phyloP scores from a whole-genome alignment of 2,113 vertebrate genomes.

The Egretta garzetta region DNA sequence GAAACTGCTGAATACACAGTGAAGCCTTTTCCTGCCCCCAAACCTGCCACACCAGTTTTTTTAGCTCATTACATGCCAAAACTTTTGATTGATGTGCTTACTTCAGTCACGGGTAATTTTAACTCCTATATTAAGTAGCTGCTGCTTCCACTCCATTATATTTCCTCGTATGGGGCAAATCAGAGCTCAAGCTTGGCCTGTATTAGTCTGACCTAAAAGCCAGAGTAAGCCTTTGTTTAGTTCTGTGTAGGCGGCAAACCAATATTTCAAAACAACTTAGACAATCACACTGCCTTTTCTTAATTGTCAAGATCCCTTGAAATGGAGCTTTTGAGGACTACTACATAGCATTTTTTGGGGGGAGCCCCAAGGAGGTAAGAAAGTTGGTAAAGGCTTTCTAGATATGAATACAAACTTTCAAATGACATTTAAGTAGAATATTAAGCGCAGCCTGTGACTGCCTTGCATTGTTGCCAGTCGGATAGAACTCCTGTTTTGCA shows the following conservation, averaged over 20 bases:
- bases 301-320: slow-evolving; percentile 68
- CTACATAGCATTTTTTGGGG: not conserved
- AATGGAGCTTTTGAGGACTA: slow-evolving; percentile 65
- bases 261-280: slow-evolving; percentile 78
- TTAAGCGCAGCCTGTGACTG: not conserved
- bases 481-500: not conserved
- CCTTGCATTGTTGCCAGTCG: not conserved
- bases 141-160: slow-evolving; percentile 84
- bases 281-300: slow-evolving; percentile 70
- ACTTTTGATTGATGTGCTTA: slow-evolving; percentile 92
- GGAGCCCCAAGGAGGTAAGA: slow-evolving; percentile 30
- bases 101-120: slow-evolving; percentile 93
- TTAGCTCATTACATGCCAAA: slow-evolving; percentile 82
- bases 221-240: slow-evolving; percentile 76
- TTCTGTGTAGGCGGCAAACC: slow-evolving; percentile 72
- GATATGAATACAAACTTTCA: not conserved
- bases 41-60: slow-evolving; percentile 75
- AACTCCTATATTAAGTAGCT: slow-evolving; percentile 89
- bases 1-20: slow-evolving; percentile 79
- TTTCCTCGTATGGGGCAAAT: slow-evolving; percentile 85
- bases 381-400: slow-evolving; percentile 48
- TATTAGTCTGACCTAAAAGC: slow-evolving; percentile 69
- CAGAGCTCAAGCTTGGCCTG: slow-evolving; percentile 71
- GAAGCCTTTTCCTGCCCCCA: slow-evolving; percentile 77
- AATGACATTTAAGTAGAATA: slow-evolving; percentile 17